These are phyloP conservation scores for Torymus auratus DNA, from an alignment of 2,888 invertebrate species.

Conservation along the genomic window DNA sequence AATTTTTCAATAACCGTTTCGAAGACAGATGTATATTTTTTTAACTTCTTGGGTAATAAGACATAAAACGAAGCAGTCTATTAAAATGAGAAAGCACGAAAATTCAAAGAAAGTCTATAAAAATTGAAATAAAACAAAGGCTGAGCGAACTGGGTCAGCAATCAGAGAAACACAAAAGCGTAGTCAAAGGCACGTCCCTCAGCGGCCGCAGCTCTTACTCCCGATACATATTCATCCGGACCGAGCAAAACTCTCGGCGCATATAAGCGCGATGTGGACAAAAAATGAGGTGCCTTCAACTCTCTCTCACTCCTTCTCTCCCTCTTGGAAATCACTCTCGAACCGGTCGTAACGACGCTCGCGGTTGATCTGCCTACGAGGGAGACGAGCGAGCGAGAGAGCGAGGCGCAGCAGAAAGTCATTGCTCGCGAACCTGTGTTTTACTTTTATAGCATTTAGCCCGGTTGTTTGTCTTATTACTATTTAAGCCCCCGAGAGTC, in stretches of 20 bases:
- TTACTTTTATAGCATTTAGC: slow-evolving; percentile 75
- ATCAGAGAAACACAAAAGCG: not conserved
- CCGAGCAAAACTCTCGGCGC: not conserved
- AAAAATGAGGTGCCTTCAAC: slow-evolving; percentile 22
- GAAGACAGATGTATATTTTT: too few relatives aligned
- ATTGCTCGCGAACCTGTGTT: slow-evolving; percentile 71
- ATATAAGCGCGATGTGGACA: slow-evolving; percentile 20
- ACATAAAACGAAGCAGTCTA: too few relatives aligned
- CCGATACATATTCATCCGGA: not conserved
- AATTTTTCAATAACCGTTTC: too few relatives aligned
- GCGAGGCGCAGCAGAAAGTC: slow-evolving; percentile 55
- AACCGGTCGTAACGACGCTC: slow-evolving; percentile 64
- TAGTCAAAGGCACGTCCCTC: not conserved
- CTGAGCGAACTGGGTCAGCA: slow-evolving; percentile 28
- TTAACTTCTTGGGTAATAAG: too few relatives aligned
- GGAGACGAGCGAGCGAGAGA: slow-evolving; percentile 25
- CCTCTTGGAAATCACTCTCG: slow-evolving; percentile 63
- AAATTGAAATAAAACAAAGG: not conserved
- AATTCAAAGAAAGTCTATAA: too few relatives aligned
- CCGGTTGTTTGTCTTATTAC: slow-evolving; percentile 76
- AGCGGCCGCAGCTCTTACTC: not conserved
- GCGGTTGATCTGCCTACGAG: slow-evolving; percentile 58
- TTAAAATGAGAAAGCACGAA: too few relatives aligned
- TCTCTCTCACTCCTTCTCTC: not conserved
- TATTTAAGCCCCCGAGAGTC: slow-evolving; percentile 70